Evolutionary conservation across 2,797 vertebrate genomes (phyloP).

Genomic region (Parauchenoglanis punctatus): DNA sequence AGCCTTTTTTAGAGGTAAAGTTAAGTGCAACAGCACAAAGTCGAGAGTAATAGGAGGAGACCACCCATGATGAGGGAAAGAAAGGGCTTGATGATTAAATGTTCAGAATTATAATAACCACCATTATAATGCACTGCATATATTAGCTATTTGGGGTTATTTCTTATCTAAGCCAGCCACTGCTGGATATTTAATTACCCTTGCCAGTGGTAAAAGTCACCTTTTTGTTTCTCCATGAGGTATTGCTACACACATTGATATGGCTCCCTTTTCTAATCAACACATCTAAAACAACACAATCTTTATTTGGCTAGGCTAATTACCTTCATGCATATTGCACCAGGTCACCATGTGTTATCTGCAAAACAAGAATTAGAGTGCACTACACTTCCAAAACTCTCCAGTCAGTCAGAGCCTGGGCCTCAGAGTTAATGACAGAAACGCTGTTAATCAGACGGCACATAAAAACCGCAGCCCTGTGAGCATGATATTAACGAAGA

Average conservation of each 20-base stretch:
- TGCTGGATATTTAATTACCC: background rate
- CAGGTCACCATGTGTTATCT: background rate
- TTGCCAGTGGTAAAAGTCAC: background rate
- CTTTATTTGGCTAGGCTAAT: constrained; percentile 12
- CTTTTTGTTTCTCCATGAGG: background rate
- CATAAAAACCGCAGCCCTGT: background rate
- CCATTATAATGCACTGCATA: background rate
- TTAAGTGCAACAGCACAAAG: background rate
- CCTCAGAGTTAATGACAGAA: constrained; percentile 5
- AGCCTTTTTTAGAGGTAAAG: background rate
- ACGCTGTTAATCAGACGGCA: background rate
- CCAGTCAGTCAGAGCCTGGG: background rate
- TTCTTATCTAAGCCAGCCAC: background rate
- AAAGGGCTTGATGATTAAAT: background rate
- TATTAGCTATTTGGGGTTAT: background rate
- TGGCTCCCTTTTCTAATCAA: background rate
- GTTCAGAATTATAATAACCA: background rate
- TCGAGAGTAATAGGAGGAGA: background rate
- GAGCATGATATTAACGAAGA: background rate
- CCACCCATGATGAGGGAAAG: background rate
- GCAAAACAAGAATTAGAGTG: background rate
- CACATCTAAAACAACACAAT: background rate
- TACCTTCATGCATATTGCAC: constrained; percentile 19
- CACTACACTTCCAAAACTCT: background rate
- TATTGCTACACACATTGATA: background rate